These are phyloP conservation scores for Trachymyrmex cornetzi DNA, from an alignment of 1,140 invertebrate species.

Conservation along the genomic window DNA sequence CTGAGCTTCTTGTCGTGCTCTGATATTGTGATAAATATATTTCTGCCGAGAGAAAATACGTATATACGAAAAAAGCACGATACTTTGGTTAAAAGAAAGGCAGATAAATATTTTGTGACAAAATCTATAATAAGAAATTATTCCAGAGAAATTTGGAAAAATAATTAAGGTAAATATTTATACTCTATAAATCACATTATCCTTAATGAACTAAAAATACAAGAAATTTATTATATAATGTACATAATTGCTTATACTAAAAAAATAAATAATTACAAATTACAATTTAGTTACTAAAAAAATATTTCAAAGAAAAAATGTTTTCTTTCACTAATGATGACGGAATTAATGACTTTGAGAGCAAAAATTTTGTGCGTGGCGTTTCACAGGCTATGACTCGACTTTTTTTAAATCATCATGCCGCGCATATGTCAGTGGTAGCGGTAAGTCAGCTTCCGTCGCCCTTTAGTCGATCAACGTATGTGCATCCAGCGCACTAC, in stretches of 20 bases:
- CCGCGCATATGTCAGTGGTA: slow-evolving; percentile 41
- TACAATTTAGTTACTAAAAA: too few species aligned
- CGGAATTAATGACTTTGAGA: background rate
- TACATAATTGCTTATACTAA: background rate
- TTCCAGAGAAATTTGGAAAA: background rate
- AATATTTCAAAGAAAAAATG: background rate
- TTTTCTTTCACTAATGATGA: background rate
- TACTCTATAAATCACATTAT: background rate
- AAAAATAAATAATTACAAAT: too few species aligned
- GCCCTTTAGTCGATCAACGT: slow-evolving; percentile 64
- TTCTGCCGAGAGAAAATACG: background rate
- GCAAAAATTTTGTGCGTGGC: background rate
- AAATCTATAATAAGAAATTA: background rate
- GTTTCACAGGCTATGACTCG: background rate
- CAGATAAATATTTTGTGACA: background rate
- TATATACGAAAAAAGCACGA: too few species aligned
- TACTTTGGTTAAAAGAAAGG: background rate
- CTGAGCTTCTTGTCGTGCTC: slow-evolving; percentile 22
- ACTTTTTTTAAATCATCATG: slow-evolving; percentile 38
- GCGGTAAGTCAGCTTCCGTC: slow-evolving; percentile 49
- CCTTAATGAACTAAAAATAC: background rate
- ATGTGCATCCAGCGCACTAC: slow-evolving; percentile 39
- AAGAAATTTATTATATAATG: background rate
- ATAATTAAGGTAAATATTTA: background rate
- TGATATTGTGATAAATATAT: slow-evolving; percentile 13